phyloP scores from a whole-genome alignment of 1,140 invertebrate species.

The Panagrolaimus sp. region DNA sequence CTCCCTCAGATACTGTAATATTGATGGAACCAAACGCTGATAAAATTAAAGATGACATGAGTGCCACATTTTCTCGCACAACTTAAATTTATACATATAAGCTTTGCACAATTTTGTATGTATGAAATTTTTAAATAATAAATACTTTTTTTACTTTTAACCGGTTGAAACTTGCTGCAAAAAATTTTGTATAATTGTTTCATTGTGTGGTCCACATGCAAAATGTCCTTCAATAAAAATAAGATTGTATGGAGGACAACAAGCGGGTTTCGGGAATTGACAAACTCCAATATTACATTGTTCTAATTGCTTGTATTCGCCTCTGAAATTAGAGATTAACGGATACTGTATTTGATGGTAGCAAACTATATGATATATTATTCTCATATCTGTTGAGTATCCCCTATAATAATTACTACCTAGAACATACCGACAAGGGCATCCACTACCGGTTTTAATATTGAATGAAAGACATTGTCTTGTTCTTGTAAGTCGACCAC shows the following conservation, averaged over 20 bases:
- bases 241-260: conserved; percentile 41
- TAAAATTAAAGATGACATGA: too few species aligned
- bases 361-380: neutral
- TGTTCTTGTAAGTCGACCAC: conserved; percentile 36
- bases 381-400: neutral
- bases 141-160: too few species aligned
- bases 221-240: conserved; percentile 42
- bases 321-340: conserved; percentile 30
- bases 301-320: conserved; percentile 42
- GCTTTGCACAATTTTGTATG: too few species aligned
- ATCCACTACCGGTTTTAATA: conserved; percentile 30
- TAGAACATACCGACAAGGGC: conserved; percentile 35
- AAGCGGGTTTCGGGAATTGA: conserved; percentile 37
- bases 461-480: conserved; percentile 44
- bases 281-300: conserved; percentile 46
- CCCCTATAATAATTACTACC: conserved; percentile 1
- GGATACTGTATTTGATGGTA: too few species aligned
- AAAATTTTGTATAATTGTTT: too few species aligned
- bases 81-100: too few species aligned
- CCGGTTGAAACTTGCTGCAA: too few species aligned
- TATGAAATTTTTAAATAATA: too few species aligned
- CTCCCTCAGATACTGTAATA: too few species aligned
- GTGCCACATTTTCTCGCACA: too few species aligned
- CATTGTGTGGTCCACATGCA: conserved; percentile 38
- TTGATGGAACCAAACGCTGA: too few species aligned